Conservation (phyloP, 2,113 vertebrate species). For the Leucoraja erinaceus region DNA sequence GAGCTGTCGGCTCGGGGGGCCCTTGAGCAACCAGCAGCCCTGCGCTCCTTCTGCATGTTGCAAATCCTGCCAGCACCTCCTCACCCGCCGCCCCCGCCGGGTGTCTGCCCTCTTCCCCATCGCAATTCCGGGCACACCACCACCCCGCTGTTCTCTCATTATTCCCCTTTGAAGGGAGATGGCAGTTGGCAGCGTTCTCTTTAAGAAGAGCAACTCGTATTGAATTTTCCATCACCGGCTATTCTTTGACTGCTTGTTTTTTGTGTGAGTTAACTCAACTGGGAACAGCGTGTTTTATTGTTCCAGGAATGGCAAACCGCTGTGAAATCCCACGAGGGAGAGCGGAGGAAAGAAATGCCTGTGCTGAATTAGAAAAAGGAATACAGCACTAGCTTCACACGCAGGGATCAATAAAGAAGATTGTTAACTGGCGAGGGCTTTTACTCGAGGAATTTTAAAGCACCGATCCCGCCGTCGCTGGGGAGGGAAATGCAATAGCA, state of each 20-base stretch:
- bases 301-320: neutral
- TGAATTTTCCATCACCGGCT: constrained; percentile 24
- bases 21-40: neutral
- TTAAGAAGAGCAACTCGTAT: constrained; percentile 9
- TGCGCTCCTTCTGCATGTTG: too few species aligned
- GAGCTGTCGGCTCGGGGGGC: neutral
- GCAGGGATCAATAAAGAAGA: neutral
- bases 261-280: neutral
- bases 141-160: neutral
- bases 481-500: too few species aligned
- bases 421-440: neutral
- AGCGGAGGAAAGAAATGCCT: neutral
- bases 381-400: constrained; percentile 16
- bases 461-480: neutral
- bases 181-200: constrained; percentile 25
- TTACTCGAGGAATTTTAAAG: neutral
- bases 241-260: constrained; percentile 30
- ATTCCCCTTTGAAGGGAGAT: constrained; percentile 24
- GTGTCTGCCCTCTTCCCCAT: constrained; percentile 1
- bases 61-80: neutral
- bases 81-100: neutral
- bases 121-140: constrained; percentile 11
- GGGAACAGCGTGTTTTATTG: constrained; percentile 10
- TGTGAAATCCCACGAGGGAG: constrained; percentile 34
- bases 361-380: constrained; percentile 3